These are phyloP conservation scores for Brachionus plicatilis DNA, from an alignment of 1,140 invertebrate species.

Conservation along the genomic window DNA sequence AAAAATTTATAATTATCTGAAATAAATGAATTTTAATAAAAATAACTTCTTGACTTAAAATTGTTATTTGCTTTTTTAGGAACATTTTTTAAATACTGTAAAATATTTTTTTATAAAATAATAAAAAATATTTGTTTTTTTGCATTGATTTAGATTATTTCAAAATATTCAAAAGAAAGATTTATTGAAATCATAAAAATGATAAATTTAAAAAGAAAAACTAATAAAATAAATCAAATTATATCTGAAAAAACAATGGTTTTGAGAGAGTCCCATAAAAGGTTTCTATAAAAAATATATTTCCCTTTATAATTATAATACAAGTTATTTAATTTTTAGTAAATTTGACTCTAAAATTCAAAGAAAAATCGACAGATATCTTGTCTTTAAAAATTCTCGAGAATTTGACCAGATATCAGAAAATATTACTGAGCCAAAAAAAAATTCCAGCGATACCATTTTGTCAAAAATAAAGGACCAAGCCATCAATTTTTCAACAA, in stretches of 20 bases:
- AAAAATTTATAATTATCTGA: no score
- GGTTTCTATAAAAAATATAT: background rate
- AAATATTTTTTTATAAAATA: no score
- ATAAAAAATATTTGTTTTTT: no score
- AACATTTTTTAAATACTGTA: no score
- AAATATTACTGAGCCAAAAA: background rate
- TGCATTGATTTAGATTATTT: no score
- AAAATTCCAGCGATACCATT: background rate
- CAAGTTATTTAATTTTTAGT: background rate
- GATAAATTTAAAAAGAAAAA: background rate
- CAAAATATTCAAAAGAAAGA: background rate
- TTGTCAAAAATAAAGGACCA: background rate
- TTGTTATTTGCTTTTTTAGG: no score
- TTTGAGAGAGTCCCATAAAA: background rate
- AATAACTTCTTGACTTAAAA: no score
- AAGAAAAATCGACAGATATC: background rate
- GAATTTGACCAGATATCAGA: background rate
- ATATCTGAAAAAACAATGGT: background rate
- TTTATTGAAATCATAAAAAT: background rate
- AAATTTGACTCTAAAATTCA: background rate
- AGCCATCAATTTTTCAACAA: background rate
- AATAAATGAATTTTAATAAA: no score
- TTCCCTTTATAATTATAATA: background rate
- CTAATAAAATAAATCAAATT: background rate
- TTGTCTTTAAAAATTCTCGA: background rate